Base-by-base conservation (phyloP, 64 coral and sea anemone genomes). In the Stichodactyla helianthus region DNA sequence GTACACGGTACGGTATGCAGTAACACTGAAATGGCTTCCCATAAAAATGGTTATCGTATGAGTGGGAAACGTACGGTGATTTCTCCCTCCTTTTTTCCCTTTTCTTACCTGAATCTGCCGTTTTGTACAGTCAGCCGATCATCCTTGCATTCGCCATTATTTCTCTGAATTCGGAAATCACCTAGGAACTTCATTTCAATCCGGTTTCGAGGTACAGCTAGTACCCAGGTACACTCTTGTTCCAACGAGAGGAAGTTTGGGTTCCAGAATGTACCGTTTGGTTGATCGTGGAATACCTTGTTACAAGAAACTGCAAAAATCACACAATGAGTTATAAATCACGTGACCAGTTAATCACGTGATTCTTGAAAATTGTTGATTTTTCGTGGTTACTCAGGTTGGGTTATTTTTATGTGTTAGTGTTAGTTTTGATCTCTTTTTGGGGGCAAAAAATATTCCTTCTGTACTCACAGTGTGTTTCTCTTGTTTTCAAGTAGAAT, bases 191-290 rank as follows among this genome's bases (percentile, higher is more conserved):
- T 92, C 20, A 96, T 54, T n/a, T 93, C 91, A 79, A 96, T 87
- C 60, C 17, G 82, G 15, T 87, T 89, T 20, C 31, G 82, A 9
- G 77, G 79, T 5, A 96, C 94, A 80, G 79, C 80, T 85, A 96
- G 87, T 55, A 96, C 91, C 94, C 94, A 96, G 0, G 91, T 89
- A 88, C 94, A 96, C 50, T 96, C 91, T 85, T 89, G 89, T 20
- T 53, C 85, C 17, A 85, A 55, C 19, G 88, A 84, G 23, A 90
- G 63, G 8, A 79, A 87, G 7, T 10, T 84, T 52, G 71, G 68
- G 16, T 87, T 67, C 0, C 88, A 83, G 17, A 90, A 83, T 6
- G 85, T 88, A 2, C 84, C 88, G 64, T 87, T 90, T 54, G 50
- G 71, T 19, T 28, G 35, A 6, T 54, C 53, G 10, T 86, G 19